Conservation (phyloP, 2,113 vertebrate genomes). For the Epinephelus fuscoguttatus region DNA sequence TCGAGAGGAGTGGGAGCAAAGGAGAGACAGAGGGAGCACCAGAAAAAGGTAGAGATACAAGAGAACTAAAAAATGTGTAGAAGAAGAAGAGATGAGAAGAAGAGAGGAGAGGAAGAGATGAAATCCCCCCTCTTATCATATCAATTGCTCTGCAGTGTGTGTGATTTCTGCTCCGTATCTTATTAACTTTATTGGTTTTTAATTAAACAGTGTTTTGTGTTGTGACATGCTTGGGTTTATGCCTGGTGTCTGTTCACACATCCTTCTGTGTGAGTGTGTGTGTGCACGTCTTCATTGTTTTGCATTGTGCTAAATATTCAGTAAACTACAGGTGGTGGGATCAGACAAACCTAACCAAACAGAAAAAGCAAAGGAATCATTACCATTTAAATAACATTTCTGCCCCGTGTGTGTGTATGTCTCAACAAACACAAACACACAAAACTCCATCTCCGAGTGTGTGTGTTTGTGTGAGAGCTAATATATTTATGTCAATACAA, state of each 20-base stretch:
- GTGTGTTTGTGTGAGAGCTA: no score
- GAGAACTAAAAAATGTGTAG: conserved; percentile 1
- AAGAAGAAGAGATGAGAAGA: conserved; percentile 21
- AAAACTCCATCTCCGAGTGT: conserved; percentile 2
- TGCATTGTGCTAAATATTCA: conserved; percentile 61
- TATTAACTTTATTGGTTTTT: conserved; percentile 75
- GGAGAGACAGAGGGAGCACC: conserved; percentile 13
- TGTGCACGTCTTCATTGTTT: conserved; percentile 51
- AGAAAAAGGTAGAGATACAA: conserved; percentile 31
- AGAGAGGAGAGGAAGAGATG: conserved; percentile 14
- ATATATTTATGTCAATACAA: no score
- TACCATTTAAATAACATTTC: conserved; percentile 86
- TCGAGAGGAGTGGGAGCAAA: conserved; percentile 42
- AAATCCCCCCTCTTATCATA: conserved; percentile 49
- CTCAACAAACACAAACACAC: conserved; percentile 62
- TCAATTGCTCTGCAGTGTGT: conserved; percentile 56
- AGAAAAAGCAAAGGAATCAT: conserved; percentile 77
- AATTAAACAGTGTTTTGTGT: conserved; percentile 70
- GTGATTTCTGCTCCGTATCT: conserved; percentile 54
- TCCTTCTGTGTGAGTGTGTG: conserved; percentile 16
- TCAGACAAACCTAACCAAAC: conserved; percentile 75
- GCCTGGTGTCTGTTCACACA: conserved; percentile 29
- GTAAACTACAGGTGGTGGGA: conserved; percentile 78
- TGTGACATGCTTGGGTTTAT: conserved; percentile 30
- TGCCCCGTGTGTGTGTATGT: conserved; percentile 16